Conservation (phyloP, 2,888 invertebrate species). For the Peribatodes rhomboidaria region DNA sequence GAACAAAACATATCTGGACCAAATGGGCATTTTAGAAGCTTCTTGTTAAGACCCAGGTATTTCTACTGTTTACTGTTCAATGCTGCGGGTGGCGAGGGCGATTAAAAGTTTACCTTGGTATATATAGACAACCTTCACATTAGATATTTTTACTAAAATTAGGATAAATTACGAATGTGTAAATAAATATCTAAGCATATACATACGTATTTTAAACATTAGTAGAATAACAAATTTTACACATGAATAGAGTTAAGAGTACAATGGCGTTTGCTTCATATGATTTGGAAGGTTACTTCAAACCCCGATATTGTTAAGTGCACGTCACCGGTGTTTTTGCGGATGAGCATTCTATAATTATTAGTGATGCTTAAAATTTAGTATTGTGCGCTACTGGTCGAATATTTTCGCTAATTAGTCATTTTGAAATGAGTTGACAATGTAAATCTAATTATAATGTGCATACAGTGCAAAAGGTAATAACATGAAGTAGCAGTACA, state of each 20-base stretch:
- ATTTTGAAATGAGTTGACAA: no score
- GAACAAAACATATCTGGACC: no score
- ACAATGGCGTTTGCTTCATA: neutral
- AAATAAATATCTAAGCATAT: neutral
- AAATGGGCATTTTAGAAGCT: no score
- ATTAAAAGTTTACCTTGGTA: no score
- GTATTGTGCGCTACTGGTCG: neutral
- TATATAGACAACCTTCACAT: no score
- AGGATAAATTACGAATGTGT: neutral
- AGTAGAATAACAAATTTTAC: neutral
- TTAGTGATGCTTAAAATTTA: neutral
- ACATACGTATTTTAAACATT: neutral
- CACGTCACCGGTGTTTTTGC: neutral
- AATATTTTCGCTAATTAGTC: neutral
- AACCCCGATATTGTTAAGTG: neutral
- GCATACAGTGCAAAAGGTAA: no score
- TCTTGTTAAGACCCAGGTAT: no score
- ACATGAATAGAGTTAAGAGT: neutral
- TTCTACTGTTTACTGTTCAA: no score
- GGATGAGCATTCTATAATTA: neutral
- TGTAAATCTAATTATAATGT: no score
- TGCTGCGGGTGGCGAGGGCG: no score
- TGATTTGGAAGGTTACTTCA: slow-evolving; percentile 5
- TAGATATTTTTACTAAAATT: no score
- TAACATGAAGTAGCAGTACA: no score